Evolutionary conservation across 2,113 vertebrate genomes (phyloP).

Genomic region (Vireo altiloquus): DNA sequence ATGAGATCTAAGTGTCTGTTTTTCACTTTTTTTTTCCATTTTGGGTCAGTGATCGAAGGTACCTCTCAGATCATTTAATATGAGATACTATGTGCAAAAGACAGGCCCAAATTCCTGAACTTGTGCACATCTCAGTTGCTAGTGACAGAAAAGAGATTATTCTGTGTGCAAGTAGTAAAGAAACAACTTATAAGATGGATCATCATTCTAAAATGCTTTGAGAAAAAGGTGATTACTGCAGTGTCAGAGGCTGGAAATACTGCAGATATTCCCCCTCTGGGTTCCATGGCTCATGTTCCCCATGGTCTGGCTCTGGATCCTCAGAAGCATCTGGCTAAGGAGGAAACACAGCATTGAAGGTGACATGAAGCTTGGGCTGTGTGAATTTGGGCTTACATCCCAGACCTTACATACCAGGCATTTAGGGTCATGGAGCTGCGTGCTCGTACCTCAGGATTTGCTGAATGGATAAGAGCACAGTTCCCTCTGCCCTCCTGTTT

Average conservation of each 20-base stretch:
- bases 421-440: rapidly evolving
- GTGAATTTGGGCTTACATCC: not conserved
- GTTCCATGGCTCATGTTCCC: not conserved
- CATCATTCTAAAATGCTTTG: not conserved
- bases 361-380: not conserved
- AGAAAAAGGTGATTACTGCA: not conserved
- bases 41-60: not conserved
- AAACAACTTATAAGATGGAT: not conserved
- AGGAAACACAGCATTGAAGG: not conserved
- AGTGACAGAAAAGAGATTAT: not conserved
- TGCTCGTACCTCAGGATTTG: not conserved
- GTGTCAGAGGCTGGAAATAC: not conserved
- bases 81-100: not conserved
- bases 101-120: not conserved
- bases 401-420: not conserved
- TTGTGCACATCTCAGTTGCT: not conserved
- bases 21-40: not conserved
- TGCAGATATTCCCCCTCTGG: not conserved
- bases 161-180: not conserved
- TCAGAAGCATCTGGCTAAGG: not conserved
- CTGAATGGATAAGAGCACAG: not conserved
- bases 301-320: not conserved
- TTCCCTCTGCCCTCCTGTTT: not conserved
- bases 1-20: not conserved
- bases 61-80: not conserved